Base-by-base conservation (phyloP, 2,113 vertebrate species). In the Odocoileus virginianus region DNA sequence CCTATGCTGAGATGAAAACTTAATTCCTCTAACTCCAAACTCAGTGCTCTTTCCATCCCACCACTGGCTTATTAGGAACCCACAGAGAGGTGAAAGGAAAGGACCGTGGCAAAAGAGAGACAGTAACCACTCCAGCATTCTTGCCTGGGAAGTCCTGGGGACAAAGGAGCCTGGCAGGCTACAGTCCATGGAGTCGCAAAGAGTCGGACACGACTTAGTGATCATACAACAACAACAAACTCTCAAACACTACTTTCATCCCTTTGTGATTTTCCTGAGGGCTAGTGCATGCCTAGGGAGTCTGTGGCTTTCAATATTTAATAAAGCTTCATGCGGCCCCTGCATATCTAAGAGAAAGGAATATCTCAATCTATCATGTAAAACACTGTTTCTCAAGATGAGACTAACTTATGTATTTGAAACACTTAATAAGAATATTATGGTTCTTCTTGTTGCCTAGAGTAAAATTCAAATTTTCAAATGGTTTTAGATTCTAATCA, bases 401-500 rank as follows among this genome's bases (percentile, higher is more conserved):
- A 94, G 54, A 91, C 23, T 23, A 89, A 28, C 6, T 85, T 82
- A 14, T 33, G 25, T 79, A n/a, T 54, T 95, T 93, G 10, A 78
- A 95, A 97, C 45, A 61, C 61, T 96, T 97, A 91, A 78, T 71
- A 60, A 81, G 33, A 88, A 85, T 58, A 7, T 14, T 47, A n/a
- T 60, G 74, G 27, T 90, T 90, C 16, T 95, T 60, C 7, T 30
- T 76, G 11, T 25, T 79, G 5, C 4, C 40, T 64, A 55, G 14
- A 91, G 17, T 86, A 57, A 82, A 71, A 76, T 76, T 57, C 50
- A 97, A 85, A 96, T 21, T 9, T 95, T 83, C 36, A 52, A 58
- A 60, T 81, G 27, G n/a, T 30, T 96, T 90, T 43, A 57, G 36
- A 78, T 50, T 25, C 23, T 79, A 89, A 87, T 87, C n/a, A 76